These are phyloP conservation scores for Temnothorax unifasciatus DNA, from an alignment of 2,888 invertebrate species.

Conservation along the genomic window DNA sequence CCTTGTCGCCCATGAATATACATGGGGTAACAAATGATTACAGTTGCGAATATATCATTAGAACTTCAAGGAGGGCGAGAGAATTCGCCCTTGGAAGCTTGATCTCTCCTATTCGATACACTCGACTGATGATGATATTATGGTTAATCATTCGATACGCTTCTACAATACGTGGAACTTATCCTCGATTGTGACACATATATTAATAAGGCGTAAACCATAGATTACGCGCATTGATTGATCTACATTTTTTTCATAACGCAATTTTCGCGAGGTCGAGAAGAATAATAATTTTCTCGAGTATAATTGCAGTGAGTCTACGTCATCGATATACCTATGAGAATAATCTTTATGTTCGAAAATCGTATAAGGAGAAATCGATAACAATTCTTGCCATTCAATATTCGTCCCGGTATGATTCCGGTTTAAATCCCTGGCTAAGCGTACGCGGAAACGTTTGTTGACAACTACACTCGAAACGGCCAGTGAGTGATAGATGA, in stretches of 20 bases:
- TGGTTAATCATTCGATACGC: constrained; percentile 14
- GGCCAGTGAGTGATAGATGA: constrained; percentile 16
- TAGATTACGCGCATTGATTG: not conserved
- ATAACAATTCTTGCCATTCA: not conserved
- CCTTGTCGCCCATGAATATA: constrained; percentile 43
- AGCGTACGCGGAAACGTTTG: constrained; percentile 3
- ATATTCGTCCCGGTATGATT: not conserved
- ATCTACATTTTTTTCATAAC: constrained; percentile 12
- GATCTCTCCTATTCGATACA: constrained; percentile 44
- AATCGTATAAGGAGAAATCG: not conserved
- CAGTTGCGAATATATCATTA: constrained; percentile 35
- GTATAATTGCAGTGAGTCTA: not conserved
- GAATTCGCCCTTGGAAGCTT: constrained; percentile 66
- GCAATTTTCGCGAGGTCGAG: constrained; percentile 12
- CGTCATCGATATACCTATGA: not conserved
- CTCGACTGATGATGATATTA: constrained; percentile 25
- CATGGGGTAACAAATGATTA: constrained; percentile 42
- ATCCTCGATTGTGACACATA: constrained; percentile 26
- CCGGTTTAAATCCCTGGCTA: not conserved
- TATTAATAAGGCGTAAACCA: not conserved
- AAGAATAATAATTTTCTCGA: not conserved
- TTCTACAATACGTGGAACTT: constrained; percentile 21
- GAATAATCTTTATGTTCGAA: not conserved
- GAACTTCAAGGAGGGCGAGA: constrained; percentile 41
- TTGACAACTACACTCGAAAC: not conserved